Evolutionary conservation across 2,113 vertebrate species (phyloP).

Genomic region (Mobula birostris): DNA sequence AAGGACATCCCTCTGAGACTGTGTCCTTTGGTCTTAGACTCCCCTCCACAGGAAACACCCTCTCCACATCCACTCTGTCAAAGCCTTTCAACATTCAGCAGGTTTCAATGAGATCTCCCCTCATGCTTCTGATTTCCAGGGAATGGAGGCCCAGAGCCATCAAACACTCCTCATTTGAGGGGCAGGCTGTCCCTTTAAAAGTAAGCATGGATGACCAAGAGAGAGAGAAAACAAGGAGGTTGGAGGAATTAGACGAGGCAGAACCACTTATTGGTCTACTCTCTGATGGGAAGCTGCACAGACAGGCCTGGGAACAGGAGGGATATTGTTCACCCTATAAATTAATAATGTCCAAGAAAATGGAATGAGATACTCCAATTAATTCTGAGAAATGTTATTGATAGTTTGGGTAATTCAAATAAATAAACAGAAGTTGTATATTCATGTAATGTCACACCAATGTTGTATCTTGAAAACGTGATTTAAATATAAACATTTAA

Average conservation of each 20-base stretch:
- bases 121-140: too few relatives aligned
- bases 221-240: not conserved
- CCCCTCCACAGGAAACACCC: too few relatives aligned
- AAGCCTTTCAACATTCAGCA: too few relatives aligned
- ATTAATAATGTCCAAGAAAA: not conserved
- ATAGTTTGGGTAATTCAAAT: not conserved
- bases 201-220: not conserved
- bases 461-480: not conserved
- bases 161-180: not conserved
- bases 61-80: too few relatives aligned
- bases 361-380: not conserved
- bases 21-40: too few relatives aligned
- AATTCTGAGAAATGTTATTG: not conserved
- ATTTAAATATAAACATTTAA: not conserved
- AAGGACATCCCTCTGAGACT: too few relatives aligned
- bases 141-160: too few relatives aligned
- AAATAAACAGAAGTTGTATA: constrained; percentile 9
- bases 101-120: too few relatives aligned
- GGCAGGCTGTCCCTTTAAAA: not conserved
- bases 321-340: not conserved
- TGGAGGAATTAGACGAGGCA: not conserved
- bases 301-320: not conserved
- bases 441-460: not conserved
- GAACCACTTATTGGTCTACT: not conserved
- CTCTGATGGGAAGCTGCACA: not conserved